Percentiles rank a stretch among this genome's conserved stretches.
phyloP scores from a whole-genome alignment of 2,888 invertebrate genomes.

The Salpingus planirostris region DNA sequence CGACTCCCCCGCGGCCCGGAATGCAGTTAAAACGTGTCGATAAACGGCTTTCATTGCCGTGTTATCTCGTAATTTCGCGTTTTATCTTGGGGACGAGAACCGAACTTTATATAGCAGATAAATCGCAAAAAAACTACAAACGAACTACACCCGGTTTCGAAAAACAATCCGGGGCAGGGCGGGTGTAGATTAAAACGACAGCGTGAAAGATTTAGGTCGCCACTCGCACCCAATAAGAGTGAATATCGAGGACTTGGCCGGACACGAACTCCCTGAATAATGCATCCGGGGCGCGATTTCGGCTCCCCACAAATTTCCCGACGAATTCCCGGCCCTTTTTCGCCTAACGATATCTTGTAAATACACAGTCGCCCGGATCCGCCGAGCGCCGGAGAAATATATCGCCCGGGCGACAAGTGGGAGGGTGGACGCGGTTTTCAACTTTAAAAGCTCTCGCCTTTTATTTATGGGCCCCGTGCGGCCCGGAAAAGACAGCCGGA shows the following conservation, averaged over 20 bases:
- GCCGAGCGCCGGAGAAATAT: no score
- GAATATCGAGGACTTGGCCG: conserved; percentile 2
- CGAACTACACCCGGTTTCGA: no score
- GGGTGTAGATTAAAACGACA: conserved; percentile 5
- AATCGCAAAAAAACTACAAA: no score
- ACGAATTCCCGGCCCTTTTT: conserved; percentile 13
- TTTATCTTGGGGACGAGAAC: no score
- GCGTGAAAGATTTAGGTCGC: conserved; percentile 3
- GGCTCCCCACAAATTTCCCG: conserved; percentile 7
- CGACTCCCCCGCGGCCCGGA: no score
- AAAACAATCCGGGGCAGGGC: not conserved
- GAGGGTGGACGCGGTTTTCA: no score
- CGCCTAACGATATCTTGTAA: conserved; percentile 9
- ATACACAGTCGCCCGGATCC: conserved; percentile 1
- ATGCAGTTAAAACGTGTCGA: no score
- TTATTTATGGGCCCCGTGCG: conserved; percentile 1
- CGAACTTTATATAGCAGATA: no score
- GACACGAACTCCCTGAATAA: conserved; percentile 22
- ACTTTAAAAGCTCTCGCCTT: no score
- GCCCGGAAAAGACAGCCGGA: not conserved
- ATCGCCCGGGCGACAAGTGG: conserved; percentile 3
- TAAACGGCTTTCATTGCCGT: no score
- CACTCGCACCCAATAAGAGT: conserved; percentile 1
- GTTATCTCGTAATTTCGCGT: no score
- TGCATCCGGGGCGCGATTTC: conserved; percentile 18